Evolutionary conservation across 2,797 vertebrate species (phyloP).

Genomic region (Geotrypetes seraphini): DNA sequence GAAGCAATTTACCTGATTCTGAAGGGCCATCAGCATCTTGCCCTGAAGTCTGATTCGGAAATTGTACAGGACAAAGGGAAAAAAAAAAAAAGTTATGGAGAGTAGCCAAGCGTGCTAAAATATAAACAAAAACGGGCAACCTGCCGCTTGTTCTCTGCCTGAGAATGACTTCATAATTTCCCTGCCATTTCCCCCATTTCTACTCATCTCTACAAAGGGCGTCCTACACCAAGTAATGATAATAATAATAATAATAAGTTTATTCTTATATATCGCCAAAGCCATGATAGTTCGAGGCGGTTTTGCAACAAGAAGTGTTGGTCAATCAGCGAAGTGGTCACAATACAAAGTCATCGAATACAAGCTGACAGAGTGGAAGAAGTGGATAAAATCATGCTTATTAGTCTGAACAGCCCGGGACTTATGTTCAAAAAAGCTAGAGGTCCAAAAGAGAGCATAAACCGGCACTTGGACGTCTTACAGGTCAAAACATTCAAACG

Average conservation of each 20-base stretch:
- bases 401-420: not conserved
- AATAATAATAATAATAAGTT: too few relatives aligned
- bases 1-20: conserved; percentile 51
- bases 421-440: too few relatives aligned
- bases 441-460: too few relatives aligned
- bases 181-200: not conserved
- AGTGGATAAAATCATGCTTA: not conserved
- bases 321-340: too few relatives aligned
- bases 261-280: too few relatives aligned
- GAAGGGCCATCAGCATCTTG: conserved; percentile 32
- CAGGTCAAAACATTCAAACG: too few relatives aligned
- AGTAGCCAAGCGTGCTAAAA: conserved; percentile 9
- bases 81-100: conserved; percentile 37
- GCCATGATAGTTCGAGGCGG: too few relatives aligned
- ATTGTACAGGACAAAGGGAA: conserved; percentile 43
- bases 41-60: conserved; percentile 30
- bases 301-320: too few relatives aligned
- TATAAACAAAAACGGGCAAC: conserved; percentile 19
- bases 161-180: not conserved
- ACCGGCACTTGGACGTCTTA: too few relatives aligned
- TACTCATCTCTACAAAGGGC: not conserved
- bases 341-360: too few relatives aligned
- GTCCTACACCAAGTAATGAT: not conserved
- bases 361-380: too few relatives aligned
- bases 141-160: conserved; percentile 15